These are phyloP conservation scores for Aurelia sp. DNA, from an alignment of 30 jellyfish, hydroid and myxozoan genomes.

Conservation along the genomic window DNA sequence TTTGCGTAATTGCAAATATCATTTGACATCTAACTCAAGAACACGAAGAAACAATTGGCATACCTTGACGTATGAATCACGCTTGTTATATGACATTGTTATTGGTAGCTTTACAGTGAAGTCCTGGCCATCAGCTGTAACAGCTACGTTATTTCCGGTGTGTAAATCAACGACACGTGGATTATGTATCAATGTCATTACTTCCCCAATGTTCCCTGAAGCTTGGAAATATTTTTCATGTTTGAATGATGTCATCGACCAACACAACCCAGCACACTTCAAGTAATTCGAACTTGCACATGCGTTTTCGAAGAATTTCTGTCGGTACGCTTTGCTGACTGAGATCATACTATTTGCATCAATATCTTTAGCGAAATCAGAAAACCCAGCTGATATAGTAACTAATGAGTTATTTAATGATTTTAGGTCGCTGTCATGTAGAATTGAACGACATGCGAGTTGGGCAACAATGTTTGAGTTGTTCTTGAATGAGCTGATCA, in stretches of 20 bases:
- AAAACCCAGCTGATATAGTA: constrained; percentile 17
- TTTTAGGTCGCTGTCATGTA: not conserved
- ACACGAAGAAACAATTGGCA: not conserved
- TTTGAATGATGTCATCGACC: constrained; percentile 25
- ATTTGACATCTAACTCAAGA: not conserved
- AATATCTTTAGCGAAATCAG: constrained; percentile 18
- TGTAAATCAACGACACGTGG: constrained; percentile 11
- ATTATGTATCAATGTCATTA: constrained; percentile 19
- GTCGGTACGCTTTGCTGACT: constrained; percentile 20
- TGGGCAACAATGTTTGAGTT: not conserved
- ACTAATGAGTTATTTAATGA: constrained; percentile 13
- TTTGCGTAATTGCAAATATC: too few species aligned
- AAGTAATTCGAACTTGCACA: constrained; percentile 29
- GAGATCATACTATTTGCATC: not conserved
- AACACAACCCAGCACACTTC: constrained; percentile 35
- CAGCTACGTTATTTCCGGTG: not conserved
- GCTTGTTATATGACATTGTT: constrained; percentile 14
- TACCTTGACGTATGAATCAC: constrained; percentile 13
- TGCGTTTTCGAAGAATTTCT: not conserved
- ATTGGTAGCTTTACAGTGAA: constrained; percentile 37
- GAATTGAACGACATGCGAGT: constrained; percentile 25
- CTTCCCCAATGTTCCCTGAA: not conserved
- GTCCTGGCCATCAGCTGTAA: constrained; percentile 17
- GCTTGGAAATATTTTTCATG: constrained; percentile 17
- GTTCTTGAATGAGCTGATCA: constrained; percentile 18